Evolutionary conservation across 2,113 vertebrate genomes (phyloP).

Genomic region (Lophius piscatorius): DNA sequence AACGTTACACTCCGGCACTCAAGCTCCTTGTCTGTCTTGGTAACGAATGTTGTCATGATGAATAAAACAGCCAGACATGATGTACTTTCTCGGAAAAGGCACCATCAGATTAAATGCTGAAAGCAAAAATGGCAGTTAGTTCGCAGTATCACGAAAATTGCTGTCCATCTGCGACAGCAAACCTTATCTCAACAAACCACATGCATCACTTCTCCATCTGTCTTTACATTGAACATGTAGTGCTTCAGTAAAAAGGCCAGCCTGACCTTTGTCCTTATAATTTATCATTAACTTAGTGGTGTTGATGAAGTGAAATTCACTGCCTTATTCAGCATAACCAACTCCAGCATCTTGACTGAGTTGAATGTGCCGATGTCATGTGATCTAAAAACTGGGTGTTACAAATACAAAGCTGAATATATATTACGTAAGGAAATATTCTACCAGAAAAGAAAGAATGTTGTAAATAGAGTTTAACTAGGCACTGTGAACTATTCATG

Average conservation of each 20-base stretch:
- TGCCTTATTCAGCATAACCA: constrained; percentile 27
- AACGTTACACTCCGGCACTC: background rate
- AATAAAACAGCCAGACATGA: constrained; percentile 10
- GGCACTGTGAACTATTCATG: constrained; percentile 48
- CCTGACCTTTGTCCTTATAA: constrained; percentile 8
- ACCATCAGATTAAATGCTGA: background rate
- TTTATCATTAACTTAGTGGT: constrained; percentile 5
- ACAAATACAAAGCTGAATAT: constrained; percentile 36
- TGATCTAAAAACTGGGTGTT: constrained; percentile 28
- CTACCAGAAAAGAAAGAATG: constrained; percentile 40
- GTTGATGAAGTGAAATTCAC: constrained; percentile 17
- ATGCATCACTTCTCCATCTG: background rate
- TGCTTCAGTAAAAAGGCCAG: constrained; percentile 17
- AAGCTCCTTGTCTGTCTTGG: background rate
- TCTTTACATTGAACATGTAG: background rate
- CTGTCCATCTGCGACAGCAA: constrained; percentile 11
- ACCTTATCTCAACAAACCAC: background rate
- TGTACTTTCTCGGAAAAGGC: background rate
- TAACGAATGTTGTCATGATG: constrained; percentile 3
- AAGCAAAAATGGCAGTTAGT: background rate
- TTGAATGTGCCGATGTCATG: constrained; percentile 12
- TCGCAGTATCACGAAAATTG: background rate
- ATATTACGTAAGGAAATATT: constrained; percentile 45
- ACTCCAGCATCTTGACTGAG: constrained; percentile 18
- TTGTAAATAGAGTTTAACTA: constrained; percentile 59